Base-by-base conservation (phyloP, 1,140 invertebrate genomes). In the Drosophila orena region DNA sequence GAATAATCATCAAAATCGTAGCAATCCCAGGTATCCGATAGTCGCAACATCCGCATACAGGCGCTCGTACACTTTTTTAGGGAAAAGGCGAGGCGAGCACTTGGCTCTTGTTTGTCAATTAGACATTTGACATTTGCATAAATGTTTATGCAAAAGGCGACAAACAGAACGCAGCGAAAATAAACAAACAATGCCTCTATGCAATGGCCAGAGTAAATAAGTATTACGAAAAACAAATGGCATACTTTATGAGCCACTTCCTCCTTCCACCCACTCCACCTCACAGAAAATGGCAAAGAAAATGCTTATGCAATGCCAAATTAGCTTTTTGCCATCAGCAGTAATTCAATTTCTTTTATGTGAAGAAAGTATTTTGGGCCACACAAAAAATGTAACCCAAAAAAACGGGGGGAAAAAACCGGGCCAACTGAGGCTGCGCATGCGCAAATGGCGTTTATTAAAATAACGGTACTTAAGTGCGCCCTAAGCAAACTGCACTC, bases 391-490 rank as follows among this genome's bases (percentile, higher is more conserved):
- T 52, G 57, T 42, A 54, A 12, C 30, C 22, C 10, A 8, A 40
- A 35, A 24, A 58, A 6, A 17, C 14, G n/a, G n/a, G n/a, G n/a
- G n/a, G n/a, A n/a, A 12, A 66, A n/a, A 72, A 75, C 47, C 47
- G 46, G 35, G 46, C 55, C 30, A 52, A 22, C 34, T 34, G 7
- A 40, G 30, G 52, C 43, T 77, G 83, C 60, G 79, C 83, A 81
- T 86, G 83, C 52, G 57, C 71, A 76, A 81, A 69, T 76, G 84
- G 79, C 83, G 84, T 86, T 86, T 86, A 86, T 86, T 86, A 86
- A 86, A 86, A 89, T 86, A 86, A 86, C 83, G 84, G 83, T 79
- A 77, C 84, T 86, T 89, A 79, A 86, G 84, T 86, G 69, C 84
- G 83, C 83, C 83, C 83, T 89, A 86, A 86, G 83, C 83, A 88